phyloP scores from a whole-genome alignment of 1,140 invertebrate species.

The Habropoda laboriosa region DNA sequence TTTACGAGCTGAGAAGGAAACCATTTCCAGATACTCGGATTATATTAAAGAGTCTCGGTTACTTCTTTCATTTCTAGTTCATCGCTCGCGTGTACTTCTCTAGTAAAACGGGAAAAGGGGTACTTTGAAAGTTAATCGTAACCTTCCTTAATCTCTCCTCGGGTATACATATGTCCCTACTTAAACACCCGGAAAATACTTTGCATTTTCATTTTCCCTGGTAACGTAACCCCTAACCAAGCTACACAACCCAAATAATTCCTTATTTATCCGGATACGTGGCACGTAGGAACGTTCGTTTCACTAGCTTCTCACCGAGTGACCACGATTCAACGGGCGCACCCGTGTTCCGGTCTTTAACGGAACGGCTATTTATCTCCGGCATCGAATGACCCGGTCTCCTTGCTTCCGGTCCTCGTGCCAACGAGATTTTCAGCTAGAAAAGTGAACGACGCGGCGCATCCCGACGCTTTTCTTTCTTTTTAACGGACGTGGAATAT shows the following conservation, averaged over 20 bases:
- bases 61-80: too few relatives aligned
- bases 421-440: conserved; percentile 51
- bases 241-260: too few relatives aligned
- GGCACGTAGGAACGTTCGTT: too few relatives aligned
- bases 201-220: too few relatives aligned
- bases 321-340: not conserved
- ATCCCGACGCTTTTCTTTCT: conserved; percentile 31
- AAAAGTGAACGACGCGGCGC: conserved; percentile 46
- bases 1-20: conserved; percentile 66
- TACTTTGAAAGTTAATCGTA: too few relatives aligned
- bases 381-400: conserved; percentile 43
- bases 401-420: conserved; percentile 43
- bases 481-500: conserved; percentile 39
- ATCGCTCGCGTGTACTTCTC: too few relatives aligned
- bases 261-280: conserved; percentile 62
- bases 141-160: too few relatives aligned
- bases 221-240: too few relatives aligned
- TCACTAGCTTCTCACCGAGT: not conserved
- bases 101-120: too few relatives aligned
- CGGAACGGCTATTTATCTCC: conserved; percentile 49
- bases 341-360: conserved; percentile 30
- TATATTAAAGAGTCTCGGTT: too few relatives aligned
- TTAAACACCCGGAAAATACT: too few relatives aligned
- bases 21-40: not conserved
- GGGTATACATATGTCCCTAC: too few relatives aligned